A percentile compares a stretch with the other conserved stretches of the same genome.
These are phyloP conservation scores for Shargacucullia verbasci DNA, from an alignment of 2,888 invertebrate species.

Conservation along the genomic window DNA sequence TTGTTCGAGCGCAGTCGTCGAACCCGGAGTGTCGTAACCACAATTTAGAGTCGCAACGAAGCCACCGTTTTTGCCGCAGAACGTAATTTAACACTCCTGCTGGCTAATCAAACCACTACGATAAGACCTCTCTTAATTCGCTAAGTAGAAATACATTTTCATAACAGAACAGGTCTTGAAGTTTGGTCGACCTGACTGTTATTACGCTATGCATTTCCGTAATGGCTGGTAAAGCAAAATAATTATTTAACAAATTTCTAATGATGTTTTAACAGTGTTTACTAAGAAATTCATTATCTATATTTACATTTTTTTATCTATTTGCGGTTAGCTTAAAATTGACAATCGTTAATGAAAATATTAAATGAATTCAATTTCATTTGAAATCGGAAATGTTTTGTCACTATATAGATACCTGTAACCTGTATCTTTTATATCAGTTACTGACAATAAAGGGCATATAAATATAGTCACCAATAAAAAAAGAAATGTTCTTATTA, in stretches of 20 bases:
- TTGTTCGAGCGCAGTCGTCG: conserved; percentile 68
- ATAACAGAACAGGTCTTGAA: conserved; percentile 13
- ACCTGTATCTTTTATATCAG: too few relatives aligned
- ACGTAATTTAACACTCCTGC: conserved; percentile 70
- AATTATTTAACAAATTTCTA: conserved; percentile 42
- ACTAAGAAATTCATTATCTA: conserved; percentile 3
- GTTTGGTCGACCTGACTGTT: conserved; percentile 8
- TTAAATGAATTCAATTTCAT: too few relatives aligned
- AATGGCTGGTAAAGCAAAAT: conserved; percentile 48
- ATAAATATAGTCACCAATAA: background rate
- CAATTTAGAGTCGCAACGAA: conserved; percentile 66
- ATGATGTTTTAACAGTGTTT: conserved; percentile 27
- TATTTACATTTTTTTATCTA: too few relatives aligned
- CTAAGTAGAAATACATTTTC: conserved; percentile 1
- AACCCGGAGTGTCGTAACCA: conserved; percentile 69
- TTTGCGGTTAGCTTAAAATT: too few relatives aligned
- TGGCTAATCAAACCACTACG: conserved; percentile 62
- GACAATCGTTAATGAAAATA: too few relatives aligned
- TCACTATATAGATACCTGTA: too few relatives aligned
- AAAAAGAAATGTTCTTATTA: background rate
- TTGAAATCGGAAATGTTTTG: too few relatives aligned
- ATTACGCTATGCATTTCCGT: conserved; percentile 48
- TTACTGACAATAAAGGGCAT: too few relatives aligned
- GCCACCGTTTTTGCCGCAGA: conserved; percentile 69
- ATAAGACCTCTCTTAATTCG: conserved; percentile 27